These are phyloP conservation scores for Psittacula cyanocephala DNA, from an alignment of 2,113 vertebrate species.

Conservation along the genomic window DNA sequence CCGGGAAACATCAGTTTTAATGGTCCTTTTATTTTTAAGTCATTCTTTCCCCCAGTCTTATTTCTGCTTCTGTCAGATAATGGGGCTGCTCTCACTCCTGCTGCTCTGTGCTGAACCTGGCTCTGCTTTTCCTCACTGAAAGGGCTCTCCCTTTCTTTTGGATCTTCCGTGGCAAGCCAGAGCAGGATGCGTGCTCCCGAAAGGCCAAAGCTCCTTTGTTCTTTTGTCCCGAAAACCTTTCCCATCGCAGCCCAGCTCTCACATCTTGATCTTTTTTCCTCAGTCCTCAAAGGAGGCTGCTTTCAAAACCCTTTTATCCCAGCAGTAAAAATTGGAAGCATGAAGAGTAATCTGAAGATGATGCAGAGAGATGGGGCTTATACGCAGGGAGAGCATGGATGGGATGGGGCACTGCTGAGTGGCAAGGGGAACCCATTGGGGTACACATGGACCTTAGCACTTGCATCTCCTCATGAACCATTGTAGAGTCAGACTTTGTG, in stretches of 20 bases:
- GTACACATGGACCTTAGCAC: rapidly evolving
- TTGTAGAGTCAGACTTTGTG: rapidly evolving
- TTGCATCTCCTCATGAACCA: background rate
- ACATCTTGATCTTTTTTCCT: conserved; percentile 33
- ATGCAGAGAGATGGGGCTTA: background rate
- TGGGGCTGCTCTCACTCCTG: conserved; percentile 33
- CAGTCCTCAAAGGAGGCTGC: background rate
- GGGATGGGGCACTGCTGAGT: background rate
- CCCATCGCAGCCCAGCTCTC: conserved; percentile 25
- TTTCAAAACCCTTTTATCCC: conserved; percentile 42
- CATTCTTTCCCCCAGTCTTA: conserved; percentile 30
- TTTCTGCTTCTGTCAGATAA: conserved; percentile 49
- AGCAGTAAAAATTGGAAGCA: background rate
- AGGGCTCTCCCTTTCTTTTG: conserved; percentile 53
- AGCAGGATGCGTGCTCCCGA: conserved; percentile 30
- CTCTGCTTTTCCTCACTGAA: conserved; percentile 27
- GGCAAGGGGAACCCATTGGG: rapidly evolving
- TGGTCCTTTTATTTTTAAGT: conserved; percentile 56
- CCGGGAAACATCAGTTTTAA: conserved; percentile 37
- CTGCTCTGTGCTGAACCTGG: conserved; percentile 50
- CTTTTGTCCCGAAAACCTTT: conserved; percentile 59
- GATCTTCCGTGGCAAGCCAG: conserved; percentile 37
- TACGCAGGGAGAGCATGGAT: background rate
- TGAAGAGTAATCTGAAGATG: background rate
- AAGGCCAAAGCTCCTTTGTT: conserved; percentile 41